Conservation (phyloP, 2,888 invertebrate genomes). For the Desoria tigrina region DNA sequence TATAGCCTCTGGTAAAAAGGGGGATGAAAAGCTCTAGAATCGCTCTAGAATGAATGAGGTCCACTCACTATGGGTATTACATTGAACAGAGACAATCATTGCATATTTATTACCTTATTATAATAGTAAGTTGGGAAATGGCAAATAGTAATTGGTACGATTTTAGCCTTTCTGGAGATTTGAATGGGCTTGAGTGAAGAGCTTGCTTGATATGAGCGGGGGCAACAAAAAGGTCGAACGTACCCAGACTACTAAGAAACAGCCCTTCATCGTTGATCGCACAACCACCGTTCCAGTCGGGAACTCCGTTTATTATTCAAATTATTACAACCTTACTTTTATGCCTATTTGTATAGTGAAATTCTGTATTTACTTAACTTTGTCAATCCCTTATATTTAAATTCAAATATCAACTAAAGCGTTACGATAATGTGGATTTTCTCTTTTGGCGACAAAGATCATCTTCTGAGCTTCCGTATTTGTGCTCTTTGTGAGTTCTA, state of each 20-base stretch:
- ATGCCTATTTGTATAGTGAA: not conserved
- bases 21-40: slow-evolving; percentile 20
- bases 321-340: too few relatives aligned
- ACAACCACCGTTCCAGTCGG: slow-evolving; percentile 15
- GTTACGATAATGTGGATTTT: slow-evolving; percentile 49
- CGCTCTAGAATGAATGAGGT: slow-evolving; percentile 14
- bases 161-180: slow-evolving; percentile 27
- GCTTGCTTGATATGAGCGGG: slow-evolving; percentile 9
- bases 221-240: slow-evolving; percentile 13
- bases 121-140: slow-evolving; percentile 24
- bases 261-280: slow-evolving; percentile 2
- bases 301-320: not conserved
- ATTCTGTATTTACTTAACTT: slow-evolving; percentile 5
- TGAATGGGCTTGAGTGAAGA: slow-evolving; percentile 5
- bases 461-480: slow-evolving; percentile 47
- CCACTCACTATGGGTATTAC: slow-evolving; percentile 18
- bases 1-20: slow-evolving; percentile 19
- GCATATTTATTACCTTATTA: slow-evolving; percentile 9
- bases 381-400: slow-evolving; percentile 4
- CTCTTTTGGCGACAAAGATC: slow-evolving; percentile 52
- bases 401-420: slow-evolving; percentile 3
- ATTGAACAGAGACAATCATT: slow-evolving; percentile 20
- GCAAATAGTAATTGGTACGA: slow-evolving; percentile 27
- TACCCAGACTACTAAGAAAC: slow-evolving; percentile 13
- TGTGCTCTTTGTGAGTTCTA: slow-evolving; percentile 13